Percentiles rank a stretch among this genome's conserved stretches.
These are phyloP conservation scores for Eilema griseolum DNA, from an alignment of 2,888 invertebrate genomes.

Conservation along the genomic window DNA sequence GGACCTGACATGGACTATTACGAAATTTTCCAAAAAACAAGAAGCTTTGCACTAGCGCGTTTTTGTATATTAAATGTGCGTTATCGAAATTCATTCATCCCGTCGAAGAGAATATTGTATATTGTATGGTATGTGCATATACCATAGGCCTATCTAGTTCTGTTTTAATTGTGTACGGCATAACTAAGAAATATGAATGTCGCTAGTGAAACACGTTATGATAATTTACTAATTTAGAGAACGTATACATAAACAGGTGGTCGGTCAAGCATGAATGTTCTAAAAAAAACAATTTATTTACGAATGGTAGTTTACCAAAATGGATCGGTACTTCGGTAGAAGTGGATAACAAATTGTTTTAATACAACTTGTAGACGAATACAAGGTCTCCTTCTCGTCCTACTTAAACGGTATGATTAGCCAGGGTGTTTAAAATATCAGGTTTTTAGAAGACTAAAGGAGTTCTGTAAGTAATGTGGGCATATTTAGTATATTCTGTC, in stretches of 20 bases:
- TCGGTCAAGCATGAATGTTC: constrained; percentile 44
- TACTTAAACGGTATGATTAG: not conserved
- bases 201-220: constrained; percentile 49
- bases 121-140: not conserved
- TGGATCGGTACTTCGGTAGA: not conserved
- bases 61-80: not conserved
- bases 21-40: not conserved
- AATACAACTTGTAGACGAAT: not conserved
- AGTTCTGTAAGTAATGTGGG: no score
- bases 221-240: constrained; percentile 50
- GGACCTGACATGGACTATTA: not conserved
- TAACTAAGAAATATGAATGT: constrained; percentile 45
- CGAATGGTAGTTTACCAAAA: constrained; percentile 45
- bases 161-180: constrained; percentile 42
- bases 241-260: constrained; percentile 51
- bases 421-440: no score
- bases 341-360: not conserved
- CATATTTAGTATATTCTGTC: no score
- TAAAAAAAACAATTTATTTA: constrained; percentile 37
- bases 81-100: not conserved
- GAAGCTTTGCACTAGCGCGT: not conserved
- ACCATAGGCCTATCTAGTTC: constrained; percentile 21
- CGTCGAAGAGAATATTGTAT: not conserved
- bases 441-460: no score
- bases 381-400: not conserved